These are phyloP conservation scores for Pagrus major DNA, from an alignment of 2,113 vertebrate genomes.

Conservation along the genomic window DNA sequence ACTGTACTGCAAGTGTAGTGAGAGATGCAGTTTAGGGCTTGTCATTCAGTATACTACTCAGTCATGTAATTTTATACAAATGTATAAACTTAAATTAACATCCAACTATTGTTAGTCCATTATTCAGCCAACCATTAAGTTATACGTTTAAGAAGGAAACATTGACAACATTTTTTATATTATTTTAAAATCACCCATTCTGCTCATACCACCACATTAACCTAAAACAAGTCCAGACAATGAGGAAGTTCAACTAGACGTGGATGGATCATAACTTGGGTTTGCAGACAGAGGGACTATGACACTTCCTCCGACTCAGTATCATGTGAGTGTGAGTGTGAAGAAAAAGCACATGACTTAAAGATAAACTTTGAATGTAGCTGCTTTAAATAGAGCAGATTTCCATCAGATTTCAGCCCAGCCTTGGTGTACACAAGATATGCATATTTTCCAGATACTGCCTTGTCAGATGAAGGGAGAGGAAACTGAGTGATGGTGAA, in stretches of 20 bases:
- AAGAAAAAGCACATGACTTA: background rate
- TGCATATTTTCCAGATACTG: background rate
- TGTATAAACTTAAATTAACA: background rate
- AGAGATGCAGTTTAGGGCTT: background rate
- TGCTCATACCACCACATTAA: background rate
- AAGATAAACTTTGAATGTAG: background rate
- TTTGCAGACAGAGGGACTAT: background rate
- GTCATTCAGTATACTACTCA: background rate
- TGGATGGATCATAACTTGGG: background rate
- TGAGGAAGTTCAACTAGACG: constrained; percentile 32
- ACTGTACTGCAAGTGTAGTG: constrained; percentile 86
- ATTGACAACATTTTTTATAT: too few relatives aligned
- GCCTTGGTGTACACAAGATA: background rate
- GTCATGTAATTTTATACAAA: background rate
- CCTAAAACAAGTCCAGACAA: background rate
- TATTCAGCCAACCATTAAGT: background rate
- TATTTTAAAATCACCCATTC: background rate
- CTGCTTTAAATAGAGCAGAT: background rate
- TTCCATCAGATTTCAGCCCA: background rate
- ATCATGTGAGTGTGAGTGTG: constrained; percentile 40
- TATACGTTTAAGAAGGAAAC: background rate
- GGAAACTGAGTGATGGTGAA: constrained; percentile 20
- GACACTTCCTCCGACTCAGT: constrained; percentile 19
- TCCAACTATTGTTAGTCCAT: background rate
- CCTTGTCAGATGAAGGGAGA: background rate